Conservation (phyloP, 2,888 invertebrate genomes). For the Xestia xanthographa region DNA sequence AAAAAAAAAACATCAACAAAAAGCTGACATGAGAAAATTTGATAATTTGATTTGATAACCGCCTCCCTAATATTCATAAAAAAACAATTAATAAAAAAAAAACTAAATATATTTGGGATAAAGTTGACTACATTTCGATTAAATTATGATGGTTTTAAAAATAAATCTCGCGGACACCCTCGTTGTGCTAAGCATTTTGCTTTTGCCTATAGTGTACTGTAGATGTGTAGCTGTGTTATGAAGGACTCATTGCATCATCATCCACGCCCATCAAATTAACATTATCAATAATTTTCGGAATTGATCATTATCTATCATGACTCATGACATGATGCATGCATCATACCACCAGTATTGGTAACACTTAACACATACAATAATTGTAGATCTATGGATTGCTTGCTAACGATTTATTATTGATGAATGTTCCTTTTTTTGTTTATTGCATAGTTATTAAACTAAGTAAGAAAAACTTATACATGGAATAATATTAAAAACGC, state of each 20-base stretch:
- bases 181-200: conserved; percentile 52
- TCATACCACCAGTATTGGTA: conserved; percentile 27
- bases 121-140: conserved; percentile 10
- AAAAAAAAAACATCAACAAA: background rate
- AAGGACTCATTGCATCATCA: conserved; percentile 23
- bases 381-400: conserved; percentile 35
- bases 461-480: background rate
- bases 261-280: conserved; percentile 50
- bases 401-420: conserved; percentile 21
- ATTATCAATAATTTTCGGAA: conserved; percentile 35
- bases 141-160: background rate
- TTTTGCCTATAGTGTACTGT: conserved; percentile 26
- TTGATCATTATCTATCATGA: conserved; percentile 39
- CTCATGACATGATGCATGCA: conserved; percentile 53
- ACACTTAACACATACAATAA: conserved; percentile 37
- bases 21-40: background rate
- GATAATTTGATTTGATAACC: too few species aligned
- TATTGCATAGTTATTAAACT: background rate
- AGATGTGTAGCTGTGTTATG: conserved; percentile 25
- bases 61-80: background rate
- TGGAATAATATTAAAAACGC: conserved; percentile 10
- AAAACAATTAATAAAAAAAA: background rate
- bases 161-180: conserved; percentile 42
- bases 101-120: conserved; percentile 26
- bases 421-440: conserved; percentile 17